phyloP scores from a whole-genome alignment of 2,797 vertebrate genomes.

The Xenops minutus region DNA sequence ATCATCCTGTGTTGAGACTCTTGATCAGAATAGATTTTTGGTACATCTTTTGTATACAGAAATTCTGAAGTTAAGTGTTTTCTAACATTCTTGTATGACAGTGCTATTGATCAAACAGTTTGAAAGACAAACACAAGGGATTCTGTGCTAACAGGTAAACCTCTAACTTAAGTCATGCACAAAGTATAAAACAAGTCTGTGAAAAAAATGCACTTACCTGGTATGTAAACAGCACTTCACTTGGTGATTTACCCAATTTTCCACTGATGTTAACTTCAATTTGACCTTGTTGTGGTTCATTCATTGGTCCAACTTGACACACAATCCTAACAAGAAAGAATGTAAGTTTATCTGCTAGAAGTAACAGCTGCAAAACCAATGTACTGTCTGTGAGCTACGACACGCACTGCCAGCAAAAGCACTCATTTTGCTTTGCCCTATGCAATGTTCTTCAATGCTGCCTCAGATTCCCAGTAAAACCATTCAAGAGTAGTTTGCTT shows the following conservation, averaged over 20 bases:
- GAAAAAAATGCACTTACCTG: slow-evolving; percentile 78
- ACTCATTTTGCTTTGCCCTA: background rate
- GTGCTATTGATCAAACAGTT: background rate
- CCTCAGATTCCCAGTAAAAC: background rate
- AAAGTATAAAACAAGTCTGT: background rate
- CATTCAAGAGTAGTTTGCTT: background rate
- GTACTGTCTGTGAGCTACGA: background rate
- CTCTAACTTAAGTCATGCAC: background rate
- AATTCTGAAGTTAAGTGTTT: background rate
- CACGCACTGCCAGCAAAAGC: background rate
- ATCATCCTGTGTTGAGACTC: background rate
- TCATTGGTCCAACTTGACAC: slow-evolving; percentile 78
- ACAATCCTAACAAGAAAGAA: slow-evolving; percentile 82
- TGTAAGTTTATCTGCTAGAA: background rate
- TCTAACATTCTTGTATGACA: background rate
- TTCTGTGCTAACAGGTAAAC: background rate
- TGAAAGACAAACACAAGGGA: background rate
- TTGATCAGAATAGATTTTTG: background rate
- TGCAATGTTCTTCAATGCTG: background rate
- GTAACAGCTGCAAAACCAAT: background rate
- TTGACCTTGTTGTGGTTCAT: background rate
- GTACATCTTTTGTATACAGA: background rate
- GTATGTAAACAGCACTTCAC: slow-evolving; percentile 82
- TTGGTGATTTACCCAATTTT: slow-evolving; percentile 81
- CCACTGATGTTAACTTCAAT: slow-evolving; percentile 85